Percentiles rank a stretch among this genome's conserved stretches.
These are phyloP conservation scores for Dendrolimus houi DNA, from an alignment of 2,888 invertebrate species.

Conservation along the genomic window DNA sequence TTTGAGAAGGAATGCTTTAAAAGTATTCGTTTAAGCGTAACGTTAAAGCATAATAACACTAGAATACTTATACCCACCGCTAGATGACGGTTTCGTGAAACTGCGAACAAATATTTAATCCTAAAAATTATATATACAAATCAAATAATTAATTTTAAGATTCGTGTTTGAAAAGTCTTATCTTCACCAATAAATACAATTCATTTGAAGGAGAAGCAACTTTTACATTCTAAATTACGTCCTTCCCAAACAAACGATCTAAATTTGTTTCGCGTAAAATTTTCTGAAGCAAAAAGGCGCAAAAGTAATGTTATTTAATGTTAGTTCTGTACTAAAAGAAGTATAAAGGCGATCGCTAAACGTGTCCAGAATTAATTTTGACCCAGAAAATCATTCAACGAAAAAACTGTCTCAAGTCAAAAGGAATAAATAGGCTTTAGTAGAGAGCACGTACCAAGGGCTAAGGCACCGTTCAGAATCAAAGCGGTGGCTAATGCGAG, in stretches of 20 bases:
- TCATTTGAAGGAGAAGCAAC: no score
- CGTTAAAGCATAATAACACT: no score
- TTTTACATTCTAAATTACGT: not conserved
- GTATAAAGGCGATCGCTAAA: constrained; percentile 7
- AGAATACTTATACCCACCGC: no score
- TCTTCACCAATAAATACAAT: no score
- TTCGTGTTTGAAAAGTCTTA: no score
- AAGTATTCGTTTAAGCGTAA: no score
- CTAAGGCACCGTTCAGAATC: not conserved
- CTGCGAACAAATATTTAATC: no score
- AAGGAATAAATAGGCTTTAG: constrained; percentile 24
- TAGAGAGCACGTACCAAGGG: not conserved
- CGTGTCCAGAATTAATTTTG: constrained; percentile 32
- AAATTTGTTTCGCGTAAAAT: not conserved
- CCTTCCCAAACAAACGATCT: not conserved
- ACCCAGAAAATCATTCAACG: constrained; percentile 25
- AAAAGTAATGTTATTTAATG: constrained; percentile 1
- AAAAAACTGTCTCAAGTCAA: constrained; percentile 22
- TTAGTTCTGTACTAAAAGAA: constrained; percentile 2
- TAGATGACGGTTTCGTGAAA: no score
- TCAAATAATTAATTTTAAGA: no score
- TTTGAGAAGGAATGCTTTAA: no score
- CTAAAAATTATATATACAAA: no score
- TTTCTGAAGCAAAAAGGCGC: not conserved
- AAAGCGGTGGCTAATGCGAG: no score